Conservation (phyloP, 2,797 vertebrate species). For the Florisuga fusca region DNA sequence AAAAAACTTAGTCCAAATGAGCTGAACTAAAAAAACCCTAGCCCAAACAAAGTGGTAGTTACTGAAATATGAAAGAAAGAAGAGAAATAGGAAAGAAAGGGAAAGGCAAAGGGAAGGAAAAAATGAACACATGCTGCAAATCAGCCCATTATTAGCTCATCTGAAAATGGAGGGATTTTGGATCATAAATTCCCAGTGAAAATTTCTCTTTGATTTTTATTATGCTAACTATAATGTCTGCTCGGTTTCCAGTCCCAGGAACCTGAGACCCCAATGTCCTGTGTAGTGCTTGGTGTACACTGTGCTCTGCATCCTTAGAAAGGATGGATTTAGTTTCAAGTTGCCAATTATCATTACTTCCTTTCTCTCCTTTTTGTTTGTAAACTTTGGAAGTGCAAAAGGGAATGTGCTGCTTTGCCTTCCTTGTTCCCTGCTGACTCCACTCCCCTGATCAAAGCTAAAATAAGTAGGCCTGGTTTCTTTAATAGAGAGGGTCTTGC, state of each 20-base stretch:
- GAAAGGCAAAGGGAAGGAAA: too few relatives aligned
- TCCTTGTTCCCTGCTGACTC: slow-evolving; percentile 30
- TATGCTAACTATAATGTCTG: fast-evolving
- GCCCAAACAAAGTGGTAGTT: neutral
- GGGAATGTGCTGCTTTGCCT: neutral
- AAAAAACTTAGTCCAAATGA: neutral
- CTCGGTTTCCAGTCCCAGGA: neutral
- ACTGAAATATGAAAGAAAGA: neutral
- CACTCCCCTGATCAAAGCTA: slow-evolving; percentile 35
- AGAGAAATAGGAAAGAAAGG: neutral
- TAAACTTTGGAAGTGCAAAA: neutral
- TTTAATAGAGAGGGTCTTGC: slow-evolving; percentile 47
- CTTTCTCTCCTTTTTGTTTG: neutral
- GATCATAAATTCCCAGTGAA: neutral
- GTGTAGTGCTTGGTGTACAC: neutral
- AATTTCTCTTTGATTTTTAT: neutral
- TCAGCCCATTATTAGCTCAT: neutral
- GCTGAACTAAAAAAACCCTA: too few relatives aligned
- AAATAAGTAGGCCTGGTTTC: slow-evolving; percentile 51
- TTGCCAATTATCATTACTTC: neutral
- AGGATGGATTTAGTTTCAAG: neutral
- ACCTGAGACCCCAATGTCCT: neutral
- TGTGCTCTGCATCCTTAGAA: neutral
- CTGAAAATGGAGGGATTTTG: neutral
- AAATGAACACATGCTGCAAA: neutral